Evolutionary conservation across 2,797 vertebrate species (phyloP), one percentile per base, ranked within the genome.

Genomic region (Arnoldichthys spilopterus): DNA sequence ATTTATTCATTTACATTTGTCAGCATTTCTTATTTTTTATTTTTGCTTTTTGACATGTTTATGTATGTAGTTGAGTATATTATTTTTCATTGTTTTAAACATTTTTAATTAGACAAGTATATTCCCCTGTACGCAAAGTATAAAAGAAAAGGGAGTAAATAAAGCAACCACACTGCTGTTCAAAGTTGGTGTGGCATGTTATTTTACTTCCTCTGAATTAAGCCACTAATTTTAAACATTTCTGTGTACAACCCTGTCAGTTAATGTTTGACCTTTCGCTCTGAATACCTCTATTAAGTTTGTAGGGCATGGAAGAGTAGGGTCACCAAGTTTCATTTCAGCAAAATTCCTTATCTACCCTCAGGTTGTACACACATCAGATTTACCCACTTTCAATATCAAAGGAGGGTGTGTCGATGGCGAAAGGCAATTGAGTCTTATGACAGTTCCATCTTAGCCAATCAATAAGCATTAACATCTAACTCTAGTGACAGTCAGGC

Each of bases 401-500:
- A 75, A 70, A 71, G 74, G 7, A 49, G 28, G 51, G 69, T 40
- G 28, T 24, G 7, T 62, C 53, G 64, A 86, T 72, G 77, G 76
- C 72, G 67, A 77, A 76, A 83, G 30, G 68, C 61, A 79, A 83
- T 79, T 67, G 64, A 67, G 53, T 16, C 4, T 84, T 86, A 77
- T 89, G 88, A 91, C 85, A 88, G 83, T 77, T 85, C 80, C 87
- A 87, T 91, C 86, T 86, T 79, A 69, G 66, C 5, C 56, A 75
- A 86, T 90, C 87, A 77, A 90, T 91, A 86, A 87, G 84, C 78
- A 85, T 67, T 81, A 86, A 82, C 76, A 66, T 73, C 49, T 59
- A 79, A 76, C 72, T 76, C 80, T 58, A 82, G 73, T 72, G 77
- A 75, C 81, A 66, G 76, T 54, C 53, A 61, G 79, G 59, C 72